Conservation (phyloP, 1,140 invertebrate genomes). For the Scylla paramamosain region DNA sequence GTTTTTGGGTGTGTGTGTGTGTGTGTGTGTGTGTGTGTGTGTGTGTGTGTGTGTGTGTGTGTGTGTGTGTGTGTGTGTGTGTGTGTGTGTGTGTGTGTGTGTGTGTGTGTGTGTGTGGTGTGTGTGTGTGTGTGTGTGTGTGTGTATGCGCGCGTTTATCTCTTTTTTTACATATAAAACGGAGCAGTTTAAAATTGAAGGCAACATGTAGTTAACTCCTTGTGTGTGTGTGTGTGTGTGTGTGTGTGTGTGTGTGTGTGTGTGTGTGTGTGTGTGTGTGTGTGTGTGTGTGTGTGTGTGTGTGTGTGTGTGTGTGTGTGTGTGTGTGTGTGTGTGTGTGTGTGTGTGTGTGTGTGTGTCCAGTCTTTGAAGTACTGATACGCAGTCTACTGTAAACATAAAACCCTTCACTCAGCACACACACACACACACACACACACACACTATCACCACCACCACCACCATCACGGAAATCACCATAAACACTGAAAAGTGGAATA, state of each 20-base stretch:
- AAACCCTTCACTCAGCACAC: too few species aligned
- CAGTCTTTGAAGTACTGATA: not conserved
- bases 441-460: not conserved
- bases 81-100: constrained; percentile 46
- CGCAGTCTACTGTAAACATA: not conserved
- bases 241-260: constrained; percentile 39
- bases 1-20: not conserved
- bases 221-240: constrained; percentile 21
- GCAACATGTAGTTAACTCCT: not conserved
- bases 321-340: constrained; percentile 43
- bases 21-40: not conserved
- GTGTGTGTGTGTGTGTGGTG: constrained; percentile 43
- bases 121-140: constrained; percentile 26
- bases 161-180: too few species aligned
- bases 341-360: constrained; percentile 26
- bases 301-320: constrained; percentile 37
- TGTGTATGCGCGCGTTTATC: not conserved
- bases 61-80: constrained; percentile 51
- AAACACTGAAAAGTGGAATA: not conserved
- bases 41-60: constrained; percentile 43
- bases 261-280: constrained; percentile 42
- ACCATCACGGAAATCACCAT: not conserved
- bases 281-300: constrained; percentile 47
- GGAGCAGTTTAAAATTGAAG: too few species aligned
- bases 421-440: too few species aligned